These are phyloP conservation scores for Toxotes chatareus DNA, from an alignment of 2,113 vertebrate genomes.

Conservation along the genomic window DNA sequence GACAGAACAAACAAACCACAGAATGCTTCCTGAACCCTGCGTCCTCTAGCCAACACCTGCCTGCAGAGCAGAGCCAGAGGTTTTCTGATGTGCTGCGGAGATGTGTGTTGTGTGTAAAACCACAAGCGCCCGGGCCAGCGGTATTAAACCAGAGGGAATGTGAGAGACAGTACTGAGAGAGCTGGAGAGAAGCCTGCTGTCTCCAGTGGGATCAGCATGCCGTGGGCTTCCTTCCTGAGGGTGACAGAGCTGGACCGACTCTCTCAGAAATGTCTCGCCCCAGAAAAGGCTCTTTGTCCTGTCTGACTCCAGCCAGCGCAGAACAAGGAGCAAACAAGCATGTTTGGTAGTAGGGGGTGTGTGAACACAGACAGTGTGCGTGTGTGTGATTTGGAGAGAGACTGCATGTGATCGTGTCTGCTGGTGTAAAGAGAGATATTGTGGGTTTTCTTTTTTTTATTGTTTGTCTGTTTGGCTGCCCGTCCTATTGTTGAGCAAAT, in stretches of 20 bases:
- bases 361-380: conserved; percentile 47
- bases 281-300: conserved; percentile 71
- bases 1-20: conserved; percentile 27
- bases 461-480: conserved; percentile 45
- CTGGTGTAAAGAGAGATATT: conserved; percentile 38
- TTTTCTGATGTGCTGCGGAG: conserved; percentile 54
- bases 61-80: conserved; percentile 58
- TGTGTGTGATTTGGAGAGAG: conserved; percentile 17
- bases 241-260: conserved; percentile 57
- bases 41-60: conserved; percentile 16
- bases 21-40: not conserved
- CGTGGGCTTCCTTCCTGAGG: conserved; percentile 72
- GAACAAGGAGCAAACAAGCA: conserved; percentile 72
- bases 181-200: conserved; percentile 49
- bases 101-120: conserved; percentile 33
- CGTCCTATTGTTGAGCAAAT: conserved; percentile 29
- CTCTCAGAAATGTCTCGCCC: conserved; percentile 73
- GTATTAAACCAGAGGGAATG: conserved; percentile 9
- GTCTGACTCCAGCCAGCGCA: conserved; percentile 48
- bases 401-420: conserved; percentile 40
- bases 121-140: conserved; percentile 1
- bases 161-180: conserved; percentile 67
- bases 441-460: conserved; percentile 32
- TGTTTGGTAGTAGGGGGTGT: conserved; percentile 49
- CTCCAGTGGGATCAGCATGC: conserved; percentile 68